phyloP scores from a whole-genome alignment of 1,140 invertebrate genomes.

The Steinernema khuongi region DNA sequence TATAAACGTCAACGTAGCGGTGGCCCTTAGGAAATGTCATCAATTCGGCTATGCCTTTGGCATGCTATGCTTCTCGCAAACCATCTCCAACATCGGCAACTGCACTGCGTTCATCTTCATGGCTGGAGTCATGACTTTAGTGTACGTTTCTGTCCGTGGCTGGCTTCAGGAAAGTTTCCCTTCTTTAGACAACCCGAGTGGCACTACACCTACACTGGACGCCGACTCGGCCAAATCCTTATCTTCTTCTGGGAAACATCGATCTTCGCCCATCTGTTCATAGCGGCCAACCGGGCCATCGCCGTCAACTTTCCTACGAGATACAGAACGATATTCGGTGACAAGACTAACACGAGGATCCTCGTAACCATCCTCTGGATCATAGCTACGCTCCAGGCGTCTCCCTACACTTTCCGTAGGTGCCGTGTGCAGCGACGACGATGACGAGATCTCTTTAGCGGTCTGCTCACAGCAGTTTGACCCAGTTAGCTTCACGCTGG shows the following conservation, averaged over 20 bases:
- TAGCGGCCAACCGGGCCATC: background rate
- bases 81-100: background rate
- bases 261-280: background rate
- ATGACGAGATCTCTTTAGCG: background rate
- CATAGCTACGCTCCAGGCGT: background rate
- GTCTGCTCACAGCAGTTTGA: slow-evolving; percentile 9
- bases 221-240: background rate
- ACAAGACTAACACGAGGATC: background rate
- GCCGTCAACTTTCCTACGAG: background rate
- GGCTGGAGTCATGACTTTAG: background rate
- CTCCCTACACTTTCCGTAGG: slow-evolving; percentile 1
- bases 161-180: background rate
- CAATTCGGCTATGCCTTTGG: background rate
- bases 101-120: background rate
- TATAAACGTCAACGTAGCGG: background rate
- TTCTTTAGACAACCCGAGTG: background rate
- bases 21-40: background rate
- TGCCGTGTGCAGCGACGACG: too few species aligned
- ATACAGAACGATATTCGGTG: background rate
- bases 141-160: background rate
- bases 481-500: background rate
- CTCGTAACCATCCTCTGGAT: background rate
- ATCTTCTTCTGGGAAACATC: slow-evolving; percentile 8
- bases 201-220: background rate
- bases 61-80: background rate